Percentiles rank a stretch among this genome's conserved stretches.
Evolutionary conservation across 2,888 invertebrate genomes (phyloP).

Genomic region (Polyploca ridens): DNA sequence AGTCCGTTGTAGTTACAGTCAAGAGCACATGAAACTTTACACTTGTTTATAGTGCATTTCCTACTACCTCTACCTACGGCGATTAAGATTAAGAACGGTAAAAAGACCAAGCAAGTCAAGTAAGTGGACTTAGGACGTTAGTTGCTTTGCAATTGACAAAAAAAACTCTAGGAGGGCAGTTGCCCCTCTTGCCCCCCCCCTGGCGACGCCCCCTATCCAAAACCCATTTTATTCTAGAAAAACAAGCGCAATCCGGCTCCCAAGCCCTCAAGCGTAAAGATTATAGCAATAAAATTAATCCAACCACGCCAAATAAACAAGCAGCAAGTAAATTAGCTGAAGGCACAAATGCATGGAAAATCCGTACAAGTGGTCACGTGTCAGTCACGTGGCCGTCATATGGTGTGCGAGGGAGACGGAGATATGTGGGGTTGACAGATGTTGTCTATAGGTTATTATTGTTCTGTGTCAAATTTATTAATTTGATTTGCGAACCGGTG

Average conservation of each 20-base stretch:
- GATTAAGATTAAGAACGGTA: no score
- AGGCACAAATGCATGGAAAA: slow-evolving; percentile 48
- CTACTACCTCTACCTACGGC: no score
- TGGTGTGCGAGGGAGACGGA: slow-evolving; percentile 43
- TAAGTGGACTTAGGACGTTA: no score
- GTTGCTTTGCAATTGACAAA: no score
- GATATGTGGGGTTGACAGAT: slow-evolving; percentile 17
- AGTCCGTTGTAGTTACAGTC: no score
- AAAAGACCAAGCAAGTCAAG: no score
- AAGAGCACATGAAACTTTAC: no score
- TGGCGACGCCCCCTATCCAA: no score
- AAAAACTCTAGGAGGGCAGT: no score
- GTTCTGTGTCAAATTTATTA: neutral
- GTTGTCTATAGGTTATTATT: neutral
- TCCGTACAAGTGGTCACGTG: slow-evolving; percentile 56
- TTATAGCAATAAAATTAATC: slow-evolving; percentile 18
- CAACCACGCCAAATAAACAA: slow-evolving; percentile 12
- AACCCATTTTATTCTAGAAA: no score
- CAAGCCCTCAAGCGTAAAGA: slow-evolving; percentile 4
- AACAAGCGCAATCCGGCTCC: neutral
- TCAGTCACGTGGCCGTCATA: slow-evolving; percentile 48
- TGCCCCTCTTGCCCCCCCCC: no score
- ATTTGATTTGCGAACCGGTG: slow-evolving; percentile 15
- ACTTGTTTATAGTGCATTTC: no score
- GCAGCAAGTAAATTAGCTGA: slow-evolving; percentile 29